Evolutionary conservation across 2,888 invertebrate species (phyloP), one percentile per base, ranked within the genome.

Genomic region (Plusia festucae): DNA sequence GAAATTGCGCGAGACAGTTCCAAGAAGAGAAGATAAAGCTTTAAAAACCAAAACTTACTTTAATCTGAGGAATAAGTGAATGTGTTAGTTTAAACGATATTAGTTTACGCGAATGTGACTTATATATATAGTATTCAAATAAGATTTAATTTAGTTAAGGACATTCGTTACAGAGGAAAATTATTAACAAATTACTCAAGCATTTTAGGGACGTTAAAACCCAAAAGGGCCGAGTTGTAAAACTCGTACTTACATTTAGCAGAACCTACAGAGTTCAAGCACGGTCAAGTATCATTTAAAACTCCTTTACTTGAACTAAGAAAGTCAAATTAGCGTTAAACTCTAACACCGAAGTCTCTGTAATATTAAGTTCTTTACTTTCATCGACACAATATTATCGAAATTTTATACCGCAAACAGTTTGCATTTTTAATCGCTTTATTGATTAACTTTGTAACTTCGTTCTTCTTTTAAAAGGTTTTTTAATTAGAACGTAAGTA

Each of bases 391-490:
- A 63, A 70, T 72, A n/a, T n/a, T n/a, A 79, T 62, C 27, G 60
- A 63, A 70, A 72, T 69, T 68, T 59, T n/a, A 57, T 52, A 44
- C 11, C 34, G 58, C 69, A 49, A 64, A 61, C 27, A 65, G 60
- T 64, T 66, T 79, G 52, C 53, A 79, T 79, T 79, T 79, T 79
- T 79, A 70, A 79, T 70, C 53, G 58, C 70, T 72, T 75, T 76
- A 79, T 82, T 70, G 79, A 79, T 79, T 79, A 59, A 64, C 46
- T 61, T 16, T 8, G 55, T 40, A 67, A 70, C 63, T 79, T 79
- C 59, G 51, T 66, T 65, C 40, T 54, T 60, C 58, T 65, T 81
- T 34, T 18, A 58, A 53, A 69, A 60, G 60, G 32, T 49, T 65
- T 61, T 68, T 53, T 70, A 64, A 64, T 65, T 67, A 65, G 27